Base-by-base conservation (phyloP, 2,797 vertebrate species). In the Mallotus villosus region DNA sequence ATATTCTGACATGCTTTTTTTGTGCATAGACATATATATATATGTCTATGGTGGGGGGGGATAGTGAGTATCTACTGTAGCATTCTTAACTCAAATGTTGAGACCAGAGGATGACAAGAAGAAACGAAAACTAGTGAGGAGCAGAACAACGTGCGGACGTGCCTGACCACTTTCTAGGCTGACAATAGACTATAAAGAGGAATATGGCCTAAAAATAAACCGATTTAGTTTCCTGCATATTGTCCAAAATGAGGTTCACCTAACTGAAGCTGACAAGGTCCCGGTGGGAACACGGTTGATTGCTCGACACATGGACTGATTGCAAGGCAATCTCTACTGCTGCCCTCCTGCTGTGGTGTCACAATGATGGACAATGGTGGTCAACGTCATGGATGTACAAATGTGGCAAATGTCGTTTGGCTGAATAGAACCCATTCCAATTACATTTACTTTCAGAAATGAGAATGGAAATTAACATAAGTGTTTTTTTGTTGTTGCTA, bases 281-380 rank as follows among this genome's bases (percentile, higher is more conserved):
- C 63, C 67, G 81, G 58, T 68, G 78, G 81, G 77, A 81, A 70
- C 49, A 63, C 63, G 67, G 75, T 77, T 87, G 89, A 89, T 90
- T 90, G 83, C 85, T 73, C 61, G 74, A 75, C 73, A 73, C 70
- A 80, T 74, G n/a, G 81, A 77, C 84, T 90, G 88, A 91, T 91
- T 90, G 87, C 82, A 58, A 70, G 73, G 79, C 80, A 72, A 84
- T 83, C 78, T 82, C 59, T 62, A 37, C 41, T 1, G 70, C 77
- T 72, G 82, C 82, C 75, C 81, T 78, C 85, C 81, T 46, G 80
- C 85, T 65, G 78, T 27, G 74, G 57, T 81, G 64, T 78, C 70
- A 87, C 85, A 86, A 86, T 85, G 79, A 77, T 63, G 72, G 74
- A 70, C 58, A 78, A 81, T 75, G 78, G 75, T 78, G 74, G 16